phyloP scores from a whole-genome alignment of 2,888 invertebrate species.

The Clunio marinus region DNA sequence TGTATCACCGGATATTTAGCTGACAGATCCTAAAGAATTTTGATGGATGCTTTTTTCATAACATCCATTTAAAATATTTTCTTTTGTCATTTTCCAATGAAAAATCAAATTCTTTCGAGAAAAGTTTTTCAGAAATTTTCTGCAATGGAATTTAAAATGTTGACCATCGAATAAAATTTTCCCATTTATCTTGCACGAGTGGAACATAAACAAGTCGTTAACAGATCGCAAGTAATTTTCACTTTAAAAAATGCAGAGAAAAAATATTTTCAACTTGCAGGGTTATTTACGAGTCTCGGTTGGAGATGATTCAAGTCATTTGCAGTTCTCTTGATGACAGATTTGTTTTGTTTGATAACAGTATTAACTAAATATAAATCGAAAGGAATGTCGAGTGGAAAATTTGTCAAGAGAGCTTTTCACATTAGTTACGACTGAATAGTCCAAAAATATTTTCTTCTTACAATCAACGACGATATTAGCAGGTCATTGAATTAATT shows the following conservation, averaged over 20 bases:
- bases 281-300: not conserved
- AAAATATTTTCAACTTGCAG: constrained; percentile 6
- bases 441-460: no score
- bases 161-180: not conserved
- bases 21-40: constrained; percentile 16
- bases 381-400: no score
- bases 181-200: no score
- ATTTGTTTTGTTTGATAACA: no score
- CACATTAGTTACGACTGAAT: no score
- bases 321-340: no score
- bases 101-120: not conserved
- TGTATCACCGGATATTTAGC: constrained; percentile 15
- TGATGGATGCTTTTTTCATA: constrained; percentile 6
- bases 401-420: no score
- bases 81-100: not conserved
- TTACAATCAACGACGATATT: no score
- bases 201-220: not conserved
- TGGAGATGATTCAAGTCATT: not conserved
- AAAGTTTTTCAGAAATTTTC: not conserved
- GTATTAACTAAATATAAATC: no score
- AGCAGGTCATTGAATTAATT: no score
- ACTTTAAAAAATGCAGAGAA: not conserved
- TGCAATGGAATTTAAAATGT: not conserved
- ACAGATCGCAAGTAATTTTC: not conserved
- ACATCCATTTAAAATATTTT: not conserved